Evolutionary conservation across 35 echinoderm and acorn worm species (phyloP).

Genomic region (Lytechinus pictus): DNA sequence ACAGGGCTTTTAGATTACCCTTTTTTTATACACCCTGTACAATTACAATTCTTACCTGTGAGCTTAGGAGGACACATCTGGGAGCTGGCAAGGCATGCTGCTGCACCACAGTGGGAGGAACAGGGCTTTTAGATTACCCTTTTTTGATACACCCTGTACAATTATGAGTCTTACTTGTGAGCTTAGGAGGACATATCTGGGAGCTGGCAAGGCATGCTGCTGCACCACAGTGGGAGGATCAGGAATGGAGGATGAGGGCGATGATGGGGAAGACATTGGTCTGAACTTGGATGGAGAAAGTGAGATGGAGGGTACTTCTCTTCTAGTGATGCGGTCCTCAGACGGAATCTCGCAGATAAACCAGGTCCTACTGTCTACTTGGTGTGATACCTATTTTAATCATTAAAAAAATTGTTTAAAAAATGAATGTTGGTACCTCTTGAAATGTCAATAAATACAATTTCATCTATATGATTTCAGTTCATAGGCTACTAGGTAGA

Average conservation of each 20-base stretch:
- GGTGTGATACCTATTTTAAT: slow-evolving; percentile 63
- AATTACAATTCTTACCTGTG: slow-evolving; percentile 67
- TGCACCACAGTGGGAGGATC: slow-evolving; percentile 88
- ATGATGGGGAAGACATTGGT: neutral
- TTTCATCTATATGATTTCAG: too few species aligned
- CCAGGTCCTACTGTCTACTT: slow-evolving; percentile 87
- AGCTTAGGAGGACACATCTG: slow-evolving; percentile 84
- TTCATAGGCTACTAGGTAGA: too few species aligned
- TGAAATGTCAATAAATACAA: too few species aligned
- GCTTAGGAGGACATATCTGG: slow-evolving; percentile 93
- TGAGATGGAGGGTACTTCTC: neutral
- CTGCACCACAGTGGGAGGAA: slow-evolving; percentile 32
- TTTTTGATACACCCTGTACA: too few species aligned
- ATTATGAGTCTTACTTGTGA: slow-evolving; percentile 72
- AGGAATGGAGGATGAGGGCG: slow-evolving; percentile 35
- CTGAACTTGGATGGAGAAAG: slow-evolving; percentile 27
- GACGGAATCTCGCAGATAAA: slow-evolving; percentile 83
- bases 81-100: neutral
- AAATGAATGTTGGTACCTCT: too few species aligned
- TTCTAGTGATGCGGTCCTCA: neutral
- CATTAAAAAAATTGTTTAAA: too few species aligned
- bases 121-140: neutral
- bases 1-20: too few species aligned
- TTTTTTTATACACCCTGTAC: too few species aligned
- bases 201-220: slow-evolving; percentile 72